Conservation (phyloP, 2,797 vertebrate species). For the Dendrocincla tyrannina region DNA sequence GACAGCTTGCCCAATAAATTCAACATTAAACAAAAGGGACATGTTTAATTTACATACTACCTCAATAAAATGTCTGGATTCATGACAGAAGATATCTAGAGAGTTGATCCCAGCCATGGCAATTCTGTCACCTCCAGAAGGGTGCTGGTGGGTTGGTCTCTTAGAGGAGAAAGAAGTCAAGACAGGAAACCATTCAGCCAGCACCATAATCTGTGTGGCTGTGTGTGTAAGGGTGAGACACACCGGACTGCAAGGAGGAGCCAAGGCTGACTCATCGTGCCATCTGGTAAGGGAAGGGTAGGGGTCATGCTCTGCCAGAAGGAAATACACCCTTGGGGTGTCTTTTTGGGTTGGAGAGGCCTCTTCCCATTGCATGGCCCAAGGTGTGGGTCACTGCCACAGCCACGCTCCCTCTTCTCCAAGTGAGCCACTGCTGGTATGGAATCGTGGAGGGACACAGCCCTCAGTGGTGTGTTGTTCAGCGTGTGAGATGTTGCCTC, state of each 20-base stretch:
- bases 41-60: not conserved
- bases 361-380: not conserved
- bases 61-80: not conserved
- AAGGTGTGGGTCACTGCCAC: not conserved
- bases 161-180: not conserved
- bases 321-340: not conserved
- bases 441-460: not conserved
- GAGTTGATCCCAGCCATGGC: not conserved
- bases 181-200: not conserved
- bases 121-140: not conserved
- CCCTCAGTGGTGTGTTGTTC: not conserved
- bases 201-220: not conserved
- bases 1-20: not conserved
- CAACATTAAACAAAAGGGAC: not conserved
- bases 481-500: not conserved
- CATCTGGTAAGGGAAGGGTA: not conserved
- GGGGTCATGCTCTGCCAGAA: not conserved
- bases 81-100: not conserved
- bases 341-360: not conserved
- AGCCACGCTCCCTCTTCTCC: fast-evolving
- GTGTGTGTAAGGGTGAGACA: not conserved
- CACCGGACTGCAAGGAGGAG: not conserved
- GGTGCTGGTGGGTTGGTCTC: not conserved
- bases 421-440: not conserved
- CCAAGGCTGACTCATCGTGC: not conserved